Percentiles rank a stretch among this genome's conserved stretches.
Evolutionary conservation across 2,113 vertebrate species (phyloP).

Genomic region (Melierax canorus): DNA sequence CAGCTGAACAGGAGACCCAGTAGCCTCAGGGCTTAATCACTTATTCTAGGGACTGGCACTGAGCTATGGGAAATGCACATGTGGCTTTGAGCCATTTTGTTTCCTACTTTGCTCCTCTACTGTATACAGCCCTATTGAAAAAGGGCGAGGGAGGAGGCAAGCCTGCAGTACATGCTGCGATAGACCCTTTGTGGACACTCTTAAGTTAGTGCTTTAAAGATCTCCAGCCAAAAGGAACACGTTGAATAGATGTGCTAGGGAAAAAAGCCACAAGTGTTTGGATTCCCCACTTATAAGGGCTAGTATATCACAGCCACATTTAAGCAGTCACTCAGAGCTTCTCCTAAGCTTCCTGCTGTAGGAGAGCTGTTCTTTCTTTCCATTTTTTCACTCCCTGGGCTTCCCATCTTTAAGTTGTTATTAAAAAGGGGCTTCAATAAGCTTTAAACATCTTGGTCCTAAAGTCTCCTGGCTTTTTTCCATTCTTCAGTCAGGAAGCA

Average conservation of each 20-base stretch:
- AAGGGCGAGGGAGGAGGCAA: background rate
- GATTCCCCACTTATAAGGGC: background rate
- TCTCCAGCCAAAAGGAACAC: background rate
- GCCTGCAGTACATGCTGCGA: background rate
- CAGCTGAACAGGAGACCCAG: background rate
- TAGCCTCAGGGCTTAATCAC: background rate
- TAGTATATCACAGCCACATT: background rate
- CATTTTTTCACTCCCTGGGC: background rate
- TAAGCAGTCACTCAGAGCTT: background rate
- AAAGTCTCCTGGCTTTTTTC: background rate
- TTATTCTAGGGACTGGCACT: conserved; percentile 22
- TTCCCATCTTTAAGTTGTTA: background rate
- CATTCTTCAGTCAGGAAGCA: background rate
- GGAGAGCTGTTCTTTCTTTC: background rate
- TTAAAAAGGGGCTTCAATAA: background rate
- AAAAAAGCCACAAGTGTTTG: background rate
- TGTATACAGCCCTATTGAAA: background rate
- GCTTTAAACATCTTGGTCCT: background rate
- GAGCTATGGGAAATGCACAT: conserved; percentile 37
- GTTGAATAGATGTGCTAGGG: conserved; percentile 20
- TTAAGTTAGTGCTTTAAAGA: conserved; percentile 7
- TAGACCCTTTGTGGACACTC: background rate
- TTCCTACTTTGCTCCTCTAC: background rate
- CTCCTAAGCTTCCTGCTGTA: background rate
- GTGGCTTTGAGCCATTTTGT: conserved; percentile 46